Base-by-base conservation (phyloP, 2,888 invertebrate species). In the Flexamia atlantica region DNA sequence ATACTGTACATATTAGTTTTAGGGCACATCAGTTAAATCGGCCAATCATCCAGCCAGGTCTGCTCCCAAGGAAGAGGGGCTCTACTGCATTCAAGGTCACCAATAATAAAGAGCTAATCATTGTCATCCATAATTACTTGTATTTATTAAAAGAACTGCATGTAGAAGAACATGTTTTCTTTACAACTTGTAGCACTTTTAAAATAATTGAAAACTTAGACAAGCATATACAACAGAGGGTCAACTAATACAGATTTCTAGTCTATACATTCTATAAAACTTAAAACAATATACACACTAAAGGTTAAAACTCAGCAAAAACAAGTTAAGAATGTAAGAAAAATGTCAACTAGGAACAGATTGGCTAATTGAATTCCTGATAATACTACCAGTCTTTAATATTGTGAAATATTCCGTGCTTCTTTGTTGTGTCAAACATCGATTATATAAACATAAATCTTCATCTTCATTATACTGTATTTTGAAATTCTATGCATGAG, bases 191-290 rank as follows among this genome's bases (percentile, higher is more conserved):
- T 57, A 57, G 23, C 57, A 57, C n/a, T 57, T 20, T 23, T 57
- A 57, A 57, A 23, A 57, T 23, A 46, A 57, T 57, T 20, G 5
- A 20, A 57, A 57, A 23, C 20, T 23, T 57, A 57, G 20, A 57
- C 57, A 57, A 57, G 57, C 23, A 25, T 57, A 23, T 46, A 46
- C 46, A 46, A 46, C 46, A 46, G 46, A 36, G n/a, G n/a, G 40
- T 23, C 20, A 57, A 57, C 57, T 57, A 57, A 57, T 57, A 57
- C 57, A 57, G 57, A 57, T 23, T 23, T 57, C 57, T 57, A 57
- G 23, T 1, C 57, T 57, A 57, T 57, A 57, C 57, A 57, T 20
- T 57, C 23, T 57, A 17, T 57, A 20, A 57, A 57, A 57, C 57
- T 57, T 57, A 57, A 57, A 57, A 57, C 57, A 57, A 12, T 46